Conservation (phyloP, 2,888 invertebrate species). For the Coelinius sp. region DNA sequence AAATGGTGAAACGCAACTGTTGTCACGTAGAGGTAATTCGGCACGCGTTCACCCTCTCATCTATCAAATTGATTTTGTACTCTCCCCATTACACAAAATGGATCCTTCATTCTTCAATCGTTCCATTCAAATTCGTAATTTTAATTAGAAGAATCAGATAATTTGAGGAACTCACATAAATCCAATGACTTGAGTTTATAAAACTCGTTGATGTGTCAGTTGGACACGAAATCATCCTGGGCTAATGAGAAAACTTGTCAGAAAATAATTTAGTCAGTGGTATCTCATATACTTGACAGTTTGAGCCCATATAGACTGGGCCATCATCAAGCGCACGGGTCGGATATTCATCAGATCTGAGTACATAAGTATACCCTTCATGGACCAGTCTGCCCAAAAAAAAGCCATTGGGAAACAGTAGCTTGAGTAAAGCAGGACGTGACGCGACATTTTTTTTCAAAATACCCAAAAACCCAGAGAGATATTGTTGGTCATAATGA, state of each 20-base stretch:
- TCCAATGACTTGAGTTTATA: not conserved
- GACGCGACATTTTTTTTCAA: conserved; percentile 56
- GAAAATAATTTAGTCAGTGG: not conserved
- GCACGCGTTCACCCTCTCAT: conserved; percentile 65
- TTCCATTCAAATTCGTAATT: not conserved
- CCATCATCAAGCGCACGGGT: conserved; percentile 25
- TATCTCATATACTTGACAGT: not conserved
- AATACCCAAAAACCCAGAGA: conserved; percentile 44
- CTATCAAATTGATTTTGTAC: conserved; percentile 69
- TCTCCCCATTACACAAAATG: conserved; percentile 51
- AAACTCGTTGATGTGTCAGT: too few relatives aligned
- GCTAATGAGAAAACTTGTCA: not conserved
- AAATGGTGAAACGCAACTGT: conserved; percentile 68
- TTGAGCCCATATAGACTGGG: too few relatives aligned
- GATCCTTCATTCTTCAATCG: conserved; percentile 10
- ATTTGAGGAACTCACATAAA: not conserved
- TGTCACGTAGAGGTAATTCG: conserved; percentile 71
- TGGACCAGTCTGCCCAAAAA: conserved; percentile 26
- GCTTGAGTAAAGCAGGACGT: conserved; percentile 54
- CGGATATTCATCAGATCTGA: conserved; percentile 38
- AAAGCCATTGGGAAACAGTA: conserved; percentile 24
- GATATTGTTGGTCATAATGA: not conserved
- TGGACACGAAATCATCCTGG: not conserved
- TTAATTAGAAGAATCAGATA: not conserved
- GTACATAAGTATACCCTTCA: conserved; percentile 42